Conservation (phyloP, 2,888 invertebrate genomes). For the Craniophora ligustri region DNA sequence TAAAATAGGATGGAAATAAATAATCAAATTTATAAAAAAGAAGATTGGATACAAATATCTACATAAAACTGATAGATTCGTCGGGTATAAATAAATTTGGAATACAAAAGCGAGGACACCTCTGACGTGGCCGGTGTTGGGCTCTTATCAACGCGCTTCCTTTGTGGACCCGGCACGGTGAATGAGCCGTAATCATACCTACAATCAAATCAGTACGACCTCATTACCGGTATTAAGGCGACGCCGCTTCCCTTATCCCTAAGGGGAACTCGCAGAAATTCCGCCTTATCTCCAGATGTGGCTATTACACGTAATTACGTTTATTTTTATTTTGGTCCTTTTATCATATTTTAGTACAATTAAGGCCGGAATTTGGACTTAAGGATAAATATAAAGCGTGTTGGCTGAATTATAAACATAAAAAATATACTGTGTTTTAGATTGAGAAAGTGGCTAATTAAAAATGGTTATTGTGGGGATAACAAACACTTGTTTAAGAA, state of each 20-base stretch:
- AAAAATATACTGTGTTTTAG: background rate
- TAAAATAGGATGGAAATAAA: no score
- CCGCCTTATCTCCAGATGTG: background rate
- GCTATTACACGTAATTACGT: background rate
- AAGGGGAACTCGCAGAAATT: background rate
- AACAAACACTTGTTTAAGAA: no score
- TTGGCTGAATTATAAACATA: background rate
- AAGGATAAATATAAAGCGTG: background rate
- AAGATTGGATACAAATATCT: no score
- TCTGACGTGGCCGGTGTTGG: background rate
- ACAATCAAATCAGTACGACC: conserved; percentile 5
- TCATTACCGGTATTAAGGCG: conserved; percentile 6
- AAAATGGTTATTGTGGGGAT: no score
- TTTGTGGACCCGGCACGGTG: background rate
- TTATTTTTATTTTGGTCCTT: background rate
- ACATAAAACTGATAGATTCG: no score
- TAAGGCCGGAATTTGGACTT: background rate
- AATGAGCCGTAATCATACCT: conserved; percentile 10
- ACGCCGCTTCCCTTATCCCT: background rate
- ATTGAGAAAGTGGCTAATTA: no score
- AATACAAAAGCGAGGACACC: background rate
- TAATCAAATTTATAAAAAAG: no score
- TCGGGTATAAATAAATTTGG: conserved; percentile 25
- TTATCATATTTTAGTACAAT: background rate
- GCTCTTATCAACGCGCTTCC: background rate